These are phyloP conservation scores for Triops longicaudatus DNA, from an alignment of 1,140 invertebrate genomes.

Conservation along the genomic window DNA sequence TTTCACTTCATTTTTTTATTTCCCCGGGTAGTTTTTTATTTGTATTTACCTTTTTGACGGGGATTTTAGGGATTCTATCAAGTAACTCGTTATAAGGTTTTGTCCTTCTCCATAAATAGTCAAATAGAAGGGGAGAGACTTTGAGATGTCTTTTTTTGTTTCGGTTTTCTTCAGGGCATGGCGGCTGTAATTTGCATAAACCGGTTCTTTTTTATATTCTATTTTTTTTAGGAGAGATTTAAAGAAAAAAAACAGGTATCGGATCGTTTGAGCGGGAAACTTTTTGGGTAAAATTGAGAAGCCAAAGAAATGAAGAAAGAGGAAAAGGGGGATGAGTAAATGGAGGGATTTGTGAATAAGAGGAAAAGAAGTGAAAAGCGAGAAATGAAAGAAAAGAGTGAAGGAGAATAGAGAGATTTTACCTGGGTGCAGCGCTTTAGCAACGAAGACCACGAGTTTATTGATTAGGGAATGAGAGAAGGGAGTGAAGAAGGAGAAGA, in stretches of 20 bases:
- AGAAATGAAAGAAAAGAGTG: not conserved
- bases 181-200: not conserved
- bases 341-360: not conserved
- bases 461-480: constrained; percentile 17
- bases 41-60: not conserved
- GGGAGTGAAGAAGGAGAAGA: not conserved
- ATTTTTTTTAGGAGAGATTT: not conserved
- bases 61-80: not conserved
- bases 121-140: not conserved
- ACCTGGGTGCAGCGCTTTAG: not conserved
- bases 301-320: not conserved
- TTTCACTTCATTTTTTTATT: not conserved
- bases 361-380: not conserved
- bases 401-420: not conserved
- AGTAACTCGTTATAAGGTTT: not conserved
- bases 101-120: constrained; percentile 12
- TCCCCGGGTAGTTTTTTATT: not conserved
- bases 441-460: constrained; percentile 15
- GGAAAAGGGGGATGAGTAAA: not conserved
- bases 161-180: not conserved
- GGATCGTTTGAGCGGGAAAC: not conserved
- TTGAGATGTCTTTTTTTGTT: not conserved
- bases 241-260: too few relatives aligned
- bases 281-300: not conserved
- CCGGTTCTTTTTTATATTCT: constrained; percentile 15